Base-by-base conservation (phyloP, 2,113 vertebrate genomes). In the Pogonocichla stellata region DNA sequence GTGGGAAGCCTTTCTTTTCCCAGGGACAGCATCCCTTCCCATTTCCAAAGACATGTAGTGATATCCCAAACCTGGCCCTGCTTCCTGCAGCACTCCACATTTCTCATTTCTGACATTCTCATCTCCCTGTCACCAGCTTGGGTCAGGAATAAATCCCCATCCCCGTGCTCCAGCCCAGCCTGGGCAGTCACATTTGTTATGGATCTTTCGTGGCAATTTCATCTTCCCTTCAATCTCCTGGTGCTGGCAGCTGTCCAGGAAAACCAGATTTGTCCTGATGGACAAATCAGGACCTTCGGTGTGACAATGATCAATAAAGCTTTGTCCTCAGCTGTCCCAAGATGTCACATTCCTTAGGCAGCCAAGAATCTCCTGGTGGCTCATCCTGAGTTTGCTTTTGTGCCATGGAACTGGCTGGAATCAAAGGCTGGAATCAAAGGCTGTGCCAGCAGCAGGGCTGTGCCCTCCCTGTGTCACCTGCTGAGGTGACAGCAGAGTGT, bases 191-290 rank as follows among this genome's bases (percentile, higher is more conserved):
- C 45, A 84, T 13, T 5, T 5, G 22, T 89, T 58, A 15, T 1
- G 65, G 94, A 92, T 92, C 74, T 93, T 79, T 15, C 25, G 79
- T 86, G 86, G 82, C 87, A 71, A 51, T 93, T 81, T 81, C 85
- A 53, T 60, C 92, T 72, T 74, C 66, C 78, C 57, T 58, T 93
- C 36, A 1, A 42, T 50, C 45, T 82, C 54, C 65, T 28, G 43
- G 6, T 17, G 28, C 53, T 81, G 64, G 43, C 65, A 40, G 53
- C 64, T 42, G 7, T 12, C 54, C 66, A 24, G 54, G 45, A 70
- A 24, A 51, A 9, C 51, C 6, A 19, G 28, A 9, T 82, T 58
- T 34, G 2, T 36, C 5, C 80, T 66, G 77, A 28, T 31, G 81
- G 90, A 23, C 72, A 57, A 67, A 80, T 2, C 28, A 8, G 78